These are phyloP conservation scores for Oxyruncus cristatus DNA, from an alignment of 2,113 vertebrate genomes.

Conservation along the genomic window DNA sequence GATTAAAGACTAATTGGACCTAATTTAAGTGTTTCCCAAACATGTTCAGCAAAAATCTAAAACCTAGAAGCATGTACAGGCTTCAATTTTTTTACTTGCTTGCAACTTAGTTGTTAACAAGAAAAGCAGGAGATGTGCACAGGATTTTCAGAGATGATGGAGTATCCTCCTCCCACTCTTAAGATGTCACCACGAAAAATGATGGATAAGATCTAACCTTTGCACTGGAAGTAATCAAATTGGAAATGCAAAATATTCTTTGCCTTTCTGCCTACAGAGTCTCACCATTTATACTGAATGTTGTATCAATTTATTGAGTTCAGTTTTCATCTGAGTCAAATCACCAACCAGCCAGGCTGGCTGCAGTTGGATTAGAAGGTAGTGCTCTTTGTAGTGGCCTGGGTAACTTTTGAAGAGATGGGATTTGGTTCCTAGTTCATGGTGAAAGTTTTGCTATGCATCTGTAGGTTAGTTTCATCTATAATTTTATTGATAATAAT, in stretches of 20 bases:
- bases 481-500: background rate
- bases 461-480: background rate
- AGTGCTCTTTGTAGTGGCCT: background rate
- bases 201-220: background rate
- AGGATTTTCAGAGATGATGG: background rate
- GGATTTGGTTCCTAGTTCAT: background rate
- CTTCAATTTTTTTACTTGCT: background rate
- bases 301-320: background rate
- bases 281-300: background rate
- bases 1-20: conserved; percentile 41
- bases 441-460: background rate
- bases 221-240: background rate
- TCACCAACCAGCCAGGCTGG: background rate
- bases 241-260: background rate
- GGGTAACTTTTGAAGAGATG: background rate
- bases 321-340: background rate
- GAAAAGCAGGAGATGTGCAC: background rate
- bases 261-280: background rate
- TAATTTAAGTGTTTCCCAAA: conserved; percentile 51
- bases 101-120: background rate
- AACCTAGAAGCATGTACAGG: background rate
- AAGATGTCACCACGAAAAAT: background rate
- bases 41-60: conserved; percentile 8
- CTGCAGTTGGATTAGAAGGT: background rate
- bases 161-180: background rate